A percentile compares a stretch with the other conserved stretches of the same genome.
Conservation (phyloP, 2,888 invertebrate genomes). For the Tetragonisca angustula region DNA sequence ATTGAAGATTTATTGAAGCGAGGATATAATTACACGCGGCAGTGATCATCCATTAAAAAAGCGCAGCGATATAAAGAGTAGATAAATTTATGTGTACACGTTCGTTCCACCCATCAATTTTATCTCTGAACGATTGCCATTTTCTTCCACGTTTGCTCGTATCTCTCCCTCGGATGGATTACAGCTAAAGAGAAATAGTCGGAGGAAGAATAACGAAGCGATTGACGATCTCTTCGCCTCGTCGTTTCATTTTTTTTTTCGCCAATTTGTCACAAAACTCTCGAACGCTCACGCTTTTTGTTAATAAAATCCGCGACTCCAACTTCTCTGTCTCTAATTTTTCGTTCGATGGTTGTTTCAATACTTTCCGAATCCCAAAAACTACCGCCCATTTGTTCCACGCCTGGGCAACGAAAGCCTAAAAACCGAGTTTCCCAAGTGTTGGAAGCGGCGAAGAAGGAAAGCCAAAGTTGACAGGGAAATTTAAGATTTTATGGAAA, state of each 20-base stretch:
- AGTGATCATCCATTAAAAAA: conserved; percentile 1
- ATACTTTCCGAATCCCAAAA: conserved; percentile 2
- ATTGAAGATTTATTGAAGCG: neutral
- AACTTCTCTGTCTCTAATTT: neutral
- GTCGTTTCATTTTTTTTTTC: neutral
- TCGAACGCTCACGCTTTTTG: neutral
- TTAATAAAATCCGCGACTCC: neutral
- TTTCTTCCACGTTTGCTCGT: neutral
- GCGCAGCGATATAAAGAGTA: neutral
- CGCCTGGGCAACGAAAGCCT: neutral
- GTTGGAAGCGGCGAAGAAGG: neutral
- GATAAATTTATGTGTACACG: neutral
- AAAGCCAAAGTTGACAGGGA: neutral
- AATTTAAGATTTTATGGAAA: conserved; percentile 15
- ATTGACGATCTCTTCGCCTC: neutral
- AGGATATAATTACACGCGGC: neutral
- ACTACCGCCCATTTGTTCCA: conserved; percentile 12
- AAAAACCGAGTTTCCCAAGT: conserved; percentile 1
- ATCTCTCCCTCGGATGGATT: neutral
- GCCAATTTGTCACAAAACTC: neutral
- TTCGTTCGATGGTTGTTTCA: conserved; percentile 6
- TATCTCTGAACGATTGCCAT: neutral
- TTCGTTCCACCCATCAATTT: neutral
- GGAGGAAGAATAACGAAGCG: neutral
- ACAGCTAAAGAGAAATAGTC: neutral